Evolutionary conservation across 2,113 vertebrate species (phyloP).

Genomic region (Uria lomvia): DNA sequence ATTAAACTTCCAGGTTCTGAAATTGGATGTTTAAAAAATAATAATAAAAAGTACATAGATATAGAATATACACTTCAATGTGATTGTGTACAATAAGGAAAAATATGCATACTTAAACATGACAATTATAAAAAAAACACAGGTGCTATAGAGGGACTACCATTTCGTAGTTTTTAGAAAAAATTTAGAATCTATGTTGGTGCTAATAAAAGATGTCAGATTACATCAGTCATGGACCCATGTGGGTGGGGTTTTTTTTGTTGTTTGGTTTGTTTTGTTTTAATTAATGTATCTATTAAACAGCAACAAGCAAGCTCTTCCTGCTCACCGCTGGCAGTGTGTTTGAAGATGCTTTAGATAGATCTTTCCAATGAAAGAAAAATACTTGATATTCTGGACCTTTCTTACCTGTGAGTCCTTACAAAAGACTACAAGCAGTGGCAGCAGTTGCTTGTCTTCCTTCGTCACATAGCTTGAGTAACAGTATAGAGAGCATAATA

Average conservation of each 20-base stretch:
- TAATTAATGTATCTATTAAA: not conserved
- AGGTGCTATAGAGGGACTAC: not conserved
- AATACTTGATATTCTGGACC: not conserved
- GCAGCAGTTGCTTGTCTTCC: not conserved
- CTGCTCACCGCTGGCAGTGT: not conserved
- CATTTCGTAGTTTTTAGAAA: not conserved
- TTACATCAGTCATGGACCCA: not conserved
- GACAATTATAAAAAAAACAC: not conserved
- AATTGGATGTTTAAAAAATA: not conserved
- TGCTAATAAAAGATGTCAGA: not conserved
- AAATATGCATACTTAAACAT: not conserved
- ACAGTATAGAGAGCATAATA: not conserved
- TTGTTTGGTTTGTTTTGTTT: not conserved
- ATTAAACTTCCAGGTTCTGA: not conserved
- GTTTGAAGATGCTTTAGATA: not conserved
- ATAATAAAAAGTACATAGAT: too few relatives aligned
- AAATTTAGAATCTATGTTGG: not conserved
- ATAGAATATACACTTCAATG: not conserved
- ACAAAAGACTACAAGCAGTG: not conserved
- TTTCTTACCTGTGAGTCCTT: not conserved
- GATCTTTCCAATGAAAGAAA: not conserved
- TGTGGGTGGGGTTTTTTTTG: not conserved
- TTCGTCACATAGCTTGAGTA: not conserved
- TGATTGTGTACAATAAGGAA: not conserved
- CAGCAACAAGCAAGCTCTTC: not conserved